These are phyloP conservation scores for Beris chalybata DNA, from an alignment of 2,888 invertebrate genomes.

Conservation along the genomic window DNA sequence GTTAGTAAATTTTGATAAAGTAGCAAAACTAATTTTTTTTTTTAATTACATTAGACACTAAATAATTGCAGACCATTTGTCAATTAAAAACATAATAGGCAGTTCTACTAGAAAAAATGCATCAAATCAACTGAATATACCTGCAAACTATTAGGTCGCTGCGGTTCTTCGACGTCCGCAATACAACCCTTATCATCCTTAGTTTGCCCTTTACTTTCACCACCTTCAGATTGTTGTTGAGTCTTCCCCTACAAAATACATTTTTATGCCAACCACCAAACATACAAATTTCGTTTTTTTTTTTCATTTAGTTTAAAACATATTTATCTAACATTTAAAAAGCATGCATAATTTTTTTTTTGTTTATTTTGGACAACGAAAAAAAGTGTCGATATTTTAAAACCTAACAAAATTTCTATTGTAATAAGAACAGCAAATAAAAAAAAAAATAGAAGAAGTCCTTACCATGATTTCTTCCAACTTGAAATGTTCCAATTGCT, in stretches of 20 bases:
- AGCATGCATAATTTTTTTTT: slow-evolving; percentile 32
- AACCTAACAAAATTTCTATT: slow-evolving; percentile 7
- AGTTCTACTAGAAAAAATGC: no score
- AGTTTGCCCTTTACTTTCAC: slow-evolving; percentile 42
- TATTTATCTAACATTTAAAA: slow-evolving; percentile 15
- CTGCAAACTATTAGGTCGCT: slow-evolving; percentile 42
- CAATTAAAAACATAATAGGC: no score
- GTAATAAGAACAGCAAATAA: slow-evolving; percentile 23
- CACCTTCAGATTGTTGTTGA: slow-evolving; percentile 41
- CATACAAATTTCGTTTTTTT: background rate
- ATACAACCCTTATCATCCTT: slow-evolving; percentile 40
- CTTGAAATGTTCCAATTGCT: slow-evolving; percentile 44
- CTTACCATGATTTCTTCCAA: slow-evolving; percentile 42
- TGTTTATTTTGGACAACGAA: slow-evolving; percentile 15
- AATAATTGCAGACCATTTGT: background rate
- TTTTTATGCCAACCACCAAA: slow-evolving; percentile 35
- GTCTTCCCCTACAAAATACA: slow-evolving; percentile 43
- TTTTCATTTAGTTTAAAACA: background rate
- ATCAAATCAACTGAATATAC: slow-evolving; percentile 28
- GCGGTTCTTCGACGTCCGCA: slow-evolving; percentile 40
- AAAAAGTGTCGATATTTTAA: slow-evolving; percentile 19
- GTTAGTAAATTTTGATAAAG: background rate
- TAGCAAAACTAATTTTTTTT: background rate
- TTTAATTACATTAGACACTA: slow-evolving; percentile 5
- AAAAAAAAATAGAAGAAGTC: slow-evolving; percentile 28